Conservation (phyloP, 2,797 vertebrate genomes). For the Acipenser transmontanus region DNA sequence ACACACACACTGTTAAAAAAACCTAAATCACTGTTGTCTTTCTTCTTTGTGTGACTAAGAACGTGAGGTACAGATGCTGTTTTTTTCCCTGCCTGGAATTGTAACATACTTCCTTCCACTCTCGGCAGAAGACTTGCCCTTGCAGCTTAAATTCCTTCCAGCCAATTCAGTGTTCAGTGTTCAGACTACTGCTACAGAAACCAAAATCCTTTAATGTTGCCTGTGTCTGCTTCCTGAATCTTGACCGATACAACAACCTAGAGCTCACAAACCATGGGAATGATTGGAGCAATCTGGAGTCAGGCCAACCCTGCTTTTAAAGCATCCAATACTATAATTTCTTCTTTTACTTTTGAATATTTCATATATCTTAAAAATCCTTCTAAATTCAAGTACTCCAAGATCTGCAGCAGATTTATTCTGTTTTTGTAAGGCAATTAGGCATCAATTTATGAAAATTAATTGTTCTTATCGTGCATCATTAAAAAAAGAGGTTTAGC, state of each 20-base stretch:
- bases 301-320: slow-evolving; percentile 32
- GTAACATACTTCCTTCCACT: slow-evolving; percentile 15
- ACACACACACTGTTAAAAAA: slow-evolving; percentile 29
- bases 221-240: slow-evolving; percentile 43
- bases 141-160: slow-evolving; percentile 34
- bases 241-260: slow-evolving; percentile 33
- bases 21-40: slow-evolving; percentile 31
- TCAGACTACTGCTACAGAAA: slow-evolving; percentile 28
- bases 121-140: slow-evolving; percentile 25
- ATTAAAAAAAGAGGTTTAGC: neutral
- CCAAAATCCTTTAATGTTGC: slow-evolving; percentile 39
- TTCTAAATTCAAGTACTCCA: neutral
- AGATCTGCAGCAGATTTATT: slow-evolving; percentile 8
- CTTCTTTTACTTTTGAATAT: neutral
- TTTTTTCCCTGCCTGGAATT: slow-evolving; percentile 12
- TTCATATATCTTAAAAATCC: slow-evolving; percentile 5
- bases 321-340: slow-evolving; percentile 3
- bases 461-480: slow-evolving; percentile 15
- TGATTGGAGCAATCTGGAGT: slow-evolving; percentile 32
- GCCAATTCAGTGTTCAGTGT: slow-evolving; percentile 29
- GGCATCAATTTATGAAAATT: slow-evolving; percentile 9
- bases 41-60: slow-evolving; percentile 30
- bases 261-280: slow-evolving; percentile 31
- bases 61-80: slow-evolving; percentile 21
- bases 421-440: slow-evolving; percentile 4